Evolutionary conservation across 2,797 vertebrate genomes (phyloP), one percentile per base, ranked within the genome.

Genomic region (Arrhamphus sclerolepis): DNA sequence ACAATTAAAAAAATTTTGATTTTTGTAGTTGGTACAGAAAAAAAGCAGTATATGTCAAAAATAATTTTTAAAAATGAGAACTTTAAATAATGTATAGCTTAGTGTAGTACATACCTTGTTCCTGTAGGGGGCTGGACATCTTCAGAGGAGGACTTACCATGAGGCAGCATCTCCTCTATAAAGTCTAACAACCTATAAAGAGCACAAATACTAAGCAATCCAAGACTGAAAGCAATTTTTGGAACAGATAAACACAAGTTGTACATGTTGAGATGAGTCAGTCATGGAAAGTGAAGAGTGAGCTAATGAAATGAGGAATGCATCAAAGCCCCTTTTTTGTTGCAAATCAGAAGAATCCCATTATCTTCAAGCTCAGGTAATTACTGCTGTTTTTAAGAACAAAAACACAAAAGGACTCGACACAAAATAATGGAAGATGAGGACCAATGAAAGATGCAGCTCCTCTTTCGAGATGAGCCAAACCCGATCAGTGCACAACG

Each of bases 111-210:
- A 6, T 70, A 84, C 85, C 80, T 70, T 6, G 41, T 13, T 24
- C 38, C 31, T 13, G 3, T 28, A 26, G 56, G 72, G 22, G 1
- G 64, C 43, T 26, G 72, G 68, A 43, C 66, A 8, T 70, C 81
- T 60, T 69, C 82, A 6, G 5, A 42, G 41, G 67, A 39, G 0
- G 42, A 89, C 86, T 87, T 84, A 89, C 83, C 75, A 73, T 62
- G 29, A 72, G 21, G 28, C 14, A 53, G 1, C 14, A 6, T 56
- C 67, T 64, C 78, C 73, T 62, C 77, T 60, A 64, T 51, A 66
- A 62, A 83, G 73, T 77, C 72, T 84, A 91, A 88, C 46, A 78
- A 89, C 87, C 90, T 91, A 91, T 62, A 80, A 88, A 88, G 69
- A 90, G 85, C 81, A 90, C 47, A 91, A 46, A 89, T 58, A 77